Conservation (phyloP, 1,140 invertebrate species). For the Tetramorium alpestre region DNA sequence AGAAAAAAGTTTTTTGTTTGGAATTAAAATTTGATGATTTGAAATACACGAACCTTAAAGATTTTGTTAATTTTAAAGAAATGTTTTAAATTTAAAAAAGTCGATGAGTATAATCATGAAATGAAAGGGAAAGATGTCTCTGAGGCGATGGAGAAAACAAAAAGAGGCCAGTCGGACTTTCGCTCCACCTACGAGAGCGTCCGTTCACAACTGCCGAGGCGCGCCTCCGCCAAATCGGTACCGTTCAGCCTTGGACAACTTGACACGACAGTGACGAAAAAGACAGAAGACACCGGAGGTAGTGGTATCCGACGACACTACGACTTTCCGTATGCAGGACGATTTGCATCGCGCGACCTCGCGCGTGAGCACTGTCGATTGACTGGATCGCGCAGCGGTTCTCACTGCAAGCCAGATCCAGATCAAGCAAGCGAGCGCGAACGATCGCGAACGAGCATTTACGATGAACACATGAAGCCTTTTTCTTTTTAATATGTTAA, state of each 20-base stretch:
- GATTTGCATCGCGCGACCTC: slow-evolving; percentile 69
- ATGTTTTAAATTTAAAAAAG: not conserved
- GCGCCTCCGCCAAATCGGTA: slow-evolving; percentile 71
- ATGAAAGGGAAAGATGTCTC: slow-evolving; percentile 18
- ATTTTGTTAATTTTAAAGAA: not conserved
- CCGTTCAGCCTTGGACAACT: slow-evolving; percentile 75
- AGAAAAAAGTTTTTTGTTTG: not conserved
- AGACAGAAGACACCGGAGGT: slow-evolving; percentile 61
- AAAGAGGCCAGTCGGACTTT: slow-evolving; percentile 63
- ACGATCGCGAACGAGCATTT: not conserved
- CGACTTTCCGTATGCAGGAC: slow-evolving; percentile 64
- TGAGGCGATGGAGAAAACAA: not conserved
- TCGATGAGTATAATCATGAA: not conserved
- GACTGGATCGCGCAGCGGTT: slow-evolving; percentile 45
- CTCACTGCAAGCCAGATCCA: slow-evolving; percentile 33
- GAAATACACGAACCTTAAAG: not conserved
- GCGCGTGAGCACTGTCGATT: no score
- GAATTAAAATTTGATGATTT: not conserved
- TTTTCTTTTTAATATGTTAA: not conserved
- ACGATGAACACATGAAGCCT: not conserved
- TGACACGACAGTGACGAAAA: slow-evolving; percentile 67
- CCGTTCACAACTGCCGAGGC: slow-evolving; percentile 56
- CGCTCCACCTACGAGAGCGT: slow-evolving; percentile 66
- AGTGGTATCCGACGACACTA: slow-evolving; percentile 13
- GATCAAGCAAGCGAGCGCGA: not conserved